A percentile compares a stretch with the other conserved stretches of the same genome.
Evolutionary conservation across 2,113 vertebrate species (phyloP).

Genomic region (Morphnarchus princeps): DNA sequence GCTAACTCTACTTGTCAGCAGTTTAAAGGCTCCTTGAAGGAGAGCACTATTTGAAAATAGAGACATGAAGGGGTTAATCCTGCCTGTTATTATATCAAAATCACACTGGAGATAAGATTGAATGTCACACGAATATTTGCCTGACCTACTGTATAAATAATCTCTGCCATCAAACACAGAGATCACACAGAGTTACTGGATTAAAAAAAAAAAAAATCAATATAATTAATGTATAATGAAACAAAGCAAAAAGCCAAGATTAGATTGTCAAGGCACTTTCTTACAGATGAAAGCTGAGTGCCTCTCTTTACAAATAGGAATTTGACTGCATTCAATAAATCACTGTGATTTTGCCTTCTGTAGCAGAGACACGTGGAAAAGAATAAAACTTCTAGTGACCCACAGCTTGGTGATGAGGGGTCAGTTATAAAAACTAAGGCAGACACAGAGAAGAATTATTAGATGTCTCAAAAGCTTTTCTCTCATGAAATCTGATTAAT

Average conservation of each 20-base stretch:
- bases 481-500: background rate
- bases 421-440: background rate
- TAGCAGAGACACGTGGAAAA: background rate
- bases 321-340: background rate
- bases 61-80: background rate
- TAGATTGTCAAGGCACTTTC: background rate
- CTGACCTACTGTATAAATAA: slow-evolving; percentile 23
- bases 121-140: background rate
- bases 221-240: slow-evolving; percentile 42
- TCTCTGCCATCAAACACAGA: slow-evolving; percentile 3
- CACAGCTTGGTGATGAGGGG: background rate
- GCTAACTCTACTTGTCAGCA: background rate
- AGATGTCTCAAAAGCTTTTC: background rate
- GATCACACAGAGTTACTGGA: background rate
- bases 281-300: background rate
- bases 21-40: background rate
- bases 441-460: background rate
- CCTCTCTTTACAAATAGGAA: background rate
- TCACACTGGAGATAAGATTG: background rate
- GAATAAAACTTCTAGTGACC: background rate
- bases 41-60: background rate
- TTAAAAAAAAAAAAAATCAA: background rate
- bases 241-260: background rate
- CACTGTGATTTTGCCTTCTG: background rate
- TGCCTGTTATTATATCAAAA: slow-evolving; percentile 1